A percentile compares a stretch with the other conserved stretches of the same genome.
Conservation (phyloP, 92 coral and sea anemone species). For the Phymanthus crucifer region DNA sequence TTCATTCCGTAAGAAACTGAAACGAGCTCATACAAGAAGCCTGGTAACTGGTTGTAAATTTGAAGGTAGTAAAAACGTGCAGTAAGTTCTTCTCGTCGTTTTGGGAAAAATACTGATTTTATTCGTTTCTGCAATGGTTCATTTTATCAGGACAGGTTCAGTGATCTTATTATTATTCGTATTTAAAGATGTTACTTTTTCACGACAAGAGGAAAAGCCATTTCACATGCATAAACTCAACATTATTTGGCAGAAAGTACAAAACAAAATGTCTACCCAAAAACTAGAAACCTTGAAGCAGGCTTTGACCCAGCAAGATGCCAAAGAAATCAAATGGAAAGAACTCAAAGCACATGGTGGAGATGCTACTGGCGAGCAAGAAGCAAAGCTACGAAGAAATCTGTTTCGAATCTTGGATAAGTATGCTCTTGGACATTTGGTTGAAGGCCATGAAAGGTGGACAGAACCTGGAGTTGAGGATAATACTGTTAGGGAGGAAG, state of each 20-base stretch:
- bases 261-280: conserved; percentile 64
- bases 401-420: conserved; percentile 65
- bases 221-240: conserved; percentile 82
- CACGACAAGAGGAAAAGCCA: conserved; percentile 44
- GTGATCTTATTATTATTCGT: conserved; percentile 5
- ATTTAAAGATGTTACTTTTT: background rate
- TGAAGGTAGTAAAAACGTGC: background rate
- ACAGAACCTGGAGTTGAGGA: conserved; percentile 36
- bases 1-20: background rate
- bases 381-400: conserved; percentile 63
- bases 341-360: conserved; percentile 76
- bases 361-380: conserved; percentile 85
- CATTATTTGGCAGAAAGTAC: conserved; percentile 81
- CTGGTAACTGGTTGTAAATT: background rate
- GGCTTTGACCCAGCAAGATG: conserved; percentile 69
- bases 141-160: background rate
- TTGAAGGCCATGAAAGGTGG: conserved; percentile 20
- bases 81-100: background rate
- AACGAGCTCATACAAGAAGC: background rate
- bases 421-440: conserved; percentile 56
- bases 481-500: conserved; percentile 40
- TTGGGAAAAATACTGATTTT: background rate
- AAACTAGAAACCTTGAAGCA: conserved; percentile 68
- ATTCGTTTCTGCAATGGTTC: background rate
- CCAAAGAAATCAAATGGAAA: conserved; percentile 79